A percentile compares a stretch with the other conserved stretches of the same genome.
These are phyloP conservation scores for Rissa tridactyla DNA, from an alignment of 2,113 vertebrate genomes.

Conservation along the genomic window DNA sequence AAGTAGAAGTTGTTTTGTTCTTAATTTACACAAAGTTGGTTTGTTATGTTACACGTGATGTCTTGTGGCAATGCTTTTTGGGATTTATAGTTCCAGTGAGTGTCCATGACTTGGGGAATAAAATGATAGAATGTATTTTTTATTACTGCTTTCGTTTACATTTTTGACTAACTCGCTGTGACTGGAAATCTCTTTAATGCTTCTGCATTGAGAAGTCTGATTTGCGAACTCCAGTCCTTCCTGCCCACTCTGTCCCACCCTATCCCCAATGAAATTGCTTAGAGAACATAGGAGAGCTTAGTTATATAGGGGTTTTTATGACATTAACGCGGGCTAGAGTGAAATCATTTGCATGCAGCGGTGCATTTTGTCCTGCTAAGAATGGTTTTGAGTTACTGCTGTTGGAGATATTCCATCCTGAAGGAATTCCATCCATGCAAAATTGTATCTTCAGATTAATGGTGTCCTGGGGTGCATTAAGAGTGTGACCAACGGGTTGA, in stretches of 20 bases:
- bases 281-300: background rate
- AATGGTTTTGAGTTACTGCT: background rate
- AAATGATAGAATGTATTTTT: background rate
- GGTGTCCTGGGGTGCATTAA: too few relatives aligned
- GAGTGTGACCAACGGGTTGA: too few relatives aligned
- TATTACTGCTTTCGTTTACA: background rate
- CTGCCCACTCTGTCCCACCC: background rate
- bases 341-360: background rate
- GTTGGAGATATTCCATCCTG: background rate
- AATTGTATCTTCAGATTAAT: background rate
- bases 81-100: background rate
- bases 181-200: background rate
- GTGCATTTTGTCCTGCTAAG: background rate
- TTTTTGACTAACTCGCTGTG: background rate
- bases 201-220: background rate
- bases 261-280: background rate
- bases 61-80: background rate
- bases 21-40: background rate
- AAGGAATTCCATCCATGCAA: background rate
- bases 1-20: background rate
- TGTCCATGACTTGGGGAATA: background rate
- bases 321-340: background rate
- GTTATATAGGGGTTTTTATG: background rate
- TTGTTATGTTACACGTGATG: accelerated
- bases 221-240: background rate